These are phyloP conservation scores for Aptenodytes forsteri DNA, from an alignment of 2,113 vertebrate species.

Conservation along the genomic window DNA sequence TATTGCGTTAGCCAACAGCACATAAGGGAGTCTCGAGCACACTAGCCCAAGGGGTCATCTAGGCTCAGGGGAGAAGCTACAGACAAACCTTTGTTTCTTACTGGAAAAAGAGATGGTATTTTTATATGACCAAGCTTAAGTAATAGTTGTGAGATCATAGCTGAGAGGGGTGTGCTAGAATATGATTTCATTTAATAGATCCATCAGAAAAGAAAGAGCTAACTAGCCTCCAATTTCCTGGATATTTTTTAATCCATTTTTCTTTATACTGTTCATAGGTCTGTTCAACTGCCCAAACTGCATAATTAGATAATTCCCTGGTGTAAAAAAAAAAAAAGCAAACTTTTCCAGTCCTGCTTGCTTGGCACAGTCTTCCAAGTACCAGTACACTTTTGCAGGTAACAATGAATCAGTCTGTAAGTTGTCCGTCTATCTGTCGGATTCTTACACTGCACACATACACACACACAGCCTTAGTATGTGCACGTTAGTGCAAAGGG, in stretches of 20 bases:
- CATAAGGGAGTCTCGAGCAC: not conserved
- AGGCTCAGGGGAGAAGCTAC: constrained; percentile 47
- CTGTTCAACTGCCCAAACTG: not conserved
- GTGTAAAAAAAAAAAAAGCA: not conserved
- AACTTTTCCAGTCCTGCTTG: not conserved
- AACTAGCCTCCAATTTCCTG: not conserved
- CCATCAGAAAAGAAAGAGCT: not conserved
- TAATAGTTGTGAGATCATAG: constrained; percentile 60
- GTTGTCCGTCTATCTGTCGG: not conserved
- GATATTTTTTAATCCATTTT: not conserved
- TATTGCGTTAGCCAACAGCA: not conserved
- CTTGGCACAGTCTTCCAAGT: not conserved
- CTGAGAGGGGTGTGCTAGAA: not conserved
- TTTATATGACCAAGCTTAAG: constrained; percentile 18
- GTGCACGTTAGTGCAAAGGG: not conserved
- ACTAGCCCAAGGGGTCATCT: not conserved
- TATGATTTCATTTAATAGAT: constrained; percentile 36
- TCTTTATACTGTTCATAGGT: not conserved
- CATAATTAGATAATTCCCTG: not conserved
- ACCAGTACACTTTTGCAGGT: not conserved
- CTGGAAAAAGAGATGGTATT: not conserved
- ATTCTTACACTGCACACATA: not conserved
- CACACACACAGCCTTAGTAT: not conserved
- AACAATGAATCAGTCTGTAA: not conserved
- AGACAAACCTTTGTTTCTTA: constrained; percentile 52